phyloP scores from a whole-genome alignment of 2,797 vertebrate species.

The Ciconia nigra region DNA sequence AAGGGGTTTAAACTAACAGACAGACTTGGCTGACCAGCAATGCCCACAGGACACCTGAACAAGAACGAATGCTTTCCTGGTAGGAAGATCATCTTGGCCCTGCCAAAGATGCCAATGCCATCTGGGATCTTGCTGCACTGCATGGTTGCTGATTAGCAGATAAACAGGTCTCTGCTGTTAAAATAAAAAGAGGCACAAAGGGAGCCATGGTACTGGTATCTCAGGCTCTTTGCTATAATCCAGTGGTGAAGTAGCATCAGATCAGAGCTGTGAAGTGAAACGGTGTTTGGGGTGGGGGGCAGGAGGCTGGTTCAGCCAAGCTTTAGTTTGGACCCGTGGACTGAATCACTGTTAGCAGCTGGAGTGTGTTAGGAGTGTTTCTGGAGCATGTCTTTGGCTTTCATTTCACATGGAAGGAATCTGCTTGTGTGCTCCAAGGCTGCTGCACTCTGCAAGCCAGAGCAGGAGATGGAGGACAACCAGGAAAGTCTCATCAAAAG shows the following conservation, averaged over 20 bases:
- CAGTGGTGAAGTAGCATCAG: background rate
- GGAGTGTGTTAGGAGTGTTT: background rate
- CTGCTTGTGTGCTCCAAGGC: background rate
- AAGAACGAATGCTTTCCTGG: background rate
- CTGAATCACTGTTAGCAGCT: background rate
- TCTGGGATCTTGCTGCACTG: accelerated
- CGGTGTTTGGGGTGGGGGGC: background rate
- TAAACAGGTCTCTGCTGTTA: background rate
- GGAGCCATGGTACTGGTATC: background rate
- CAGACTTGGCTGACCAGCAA: background rate
- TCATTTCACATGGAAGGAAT: background rate
- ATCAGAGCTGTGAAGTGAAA: background rate
- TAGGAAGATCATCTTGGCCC: background rate
- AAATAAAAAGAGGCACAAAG: background rate
- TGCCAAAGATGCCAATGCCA: accelerated
- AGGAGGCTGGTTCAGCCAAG: background rate
- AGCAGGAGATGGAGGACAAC: background rate
- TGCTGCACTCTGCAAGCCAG: background rate
- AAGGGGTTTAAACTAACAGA: background rate
- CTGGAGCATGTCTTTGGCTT: background rate
- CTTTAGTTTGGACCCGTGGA: background rate
- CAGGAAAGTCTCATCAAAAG: background rate
- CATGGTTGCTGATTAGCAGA: background rate
- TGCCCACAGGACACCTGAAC: background rate
- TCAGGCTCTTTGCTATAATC: background rate